Evolutionary conservation across 2,888 invertebrate genomes (phyloP).

Genomic region (Dynastes maya): DNA sequence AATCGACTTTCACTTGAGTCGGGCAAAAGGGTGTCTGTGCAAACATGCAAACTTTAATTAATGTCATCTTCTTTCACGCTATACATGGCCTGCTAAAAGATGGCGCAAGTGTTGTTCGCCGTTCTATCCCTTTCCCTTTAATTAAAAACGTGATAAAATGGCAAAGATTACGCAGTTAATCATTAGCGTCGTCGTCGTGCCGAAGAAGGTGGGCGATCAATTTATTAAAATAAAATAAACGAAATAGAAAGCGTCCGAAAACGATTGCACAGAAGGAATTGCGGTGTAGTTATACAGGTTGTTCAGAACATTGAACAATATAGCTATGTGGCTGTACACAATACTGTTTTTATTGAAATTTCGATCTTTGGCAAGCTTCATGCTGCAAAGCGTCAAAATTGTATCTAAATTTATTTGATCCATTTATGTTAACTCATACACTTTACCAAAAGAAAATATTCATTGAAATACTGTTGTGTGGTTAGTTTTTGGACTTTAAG

Average conservation of each 20-base stretch:
- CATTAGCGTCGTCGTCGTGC: constrained; percentile 11
- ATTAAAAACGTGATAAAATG: constrained; percentile 43
- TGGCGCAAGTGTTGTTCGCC: constrained; percentile 19
- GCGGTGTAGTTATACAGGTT: background rate
- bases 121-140: constrained; percentile 28
- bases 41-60: constrained; percentile 19
- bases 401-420: too few relatives aligned
- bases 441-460: too few relatives aligned
- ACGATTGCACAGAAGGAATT: background rate
- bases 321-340: too few relatives aligned
- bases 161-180: constrained; percentile 34
- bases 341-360: too few relatives aligned
- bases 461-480: too few relatives aligned
- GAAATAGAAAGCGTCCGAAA: constrained; percentile 24
- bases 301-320: too few relatives aligned
- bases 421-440: too few relatives aligned
- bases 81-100: background rate
- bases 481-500: too few relatives aligned
- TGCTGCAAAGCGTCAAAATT: too few relatives aligned
- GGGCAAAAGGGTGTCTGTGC: background rate
- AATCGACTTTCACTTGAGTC: constrained; percentile 2
- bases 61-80: constrained; percentile 19
- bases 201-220: constrained; percentile 19
- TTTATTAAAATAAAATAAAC: constrained; percentile 44
- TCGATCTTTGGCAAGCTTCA: too few relatives aligned